These are phyloP conservation scores for Oncopeltus fasciatus DNA, from an alignment of 1,140 invertebrate species.

Conservation along the genomic window DNA sequence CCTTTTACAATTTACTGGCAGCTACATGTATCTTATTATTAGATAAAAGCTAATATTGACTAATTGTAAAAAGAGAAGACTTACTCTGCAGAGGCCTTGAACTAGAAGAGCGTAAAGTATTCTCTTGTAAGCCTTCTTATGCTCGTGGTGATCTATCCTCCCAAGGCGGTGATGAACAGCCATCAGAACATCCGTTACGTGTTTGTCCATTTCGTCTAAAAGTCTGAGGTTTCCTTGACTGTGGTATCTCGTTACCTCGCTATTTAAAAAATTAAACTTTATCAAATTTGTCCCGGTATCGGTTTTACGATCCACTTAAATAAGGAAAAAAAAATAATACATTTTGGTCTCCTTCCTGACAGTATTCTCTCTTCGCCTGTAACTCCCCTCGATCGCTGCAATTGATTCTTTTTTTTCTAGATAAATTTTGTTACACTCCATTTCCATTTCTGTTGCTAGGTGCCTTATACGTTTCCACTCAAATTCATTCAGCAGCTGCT, in stretches of 20 bases:
- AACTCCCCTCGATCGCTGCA: background rate
- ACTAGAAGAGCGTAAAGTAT: background rate
- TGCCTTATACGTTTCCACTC: background rate
- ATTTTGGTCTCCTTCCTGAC: background rate
- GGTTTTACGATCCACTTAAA: no score
- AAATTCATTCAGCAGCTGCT: background rate
- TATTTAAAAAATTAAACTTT: no score
- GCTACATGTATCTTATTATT: no score
- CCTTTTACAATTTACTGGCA: no score
- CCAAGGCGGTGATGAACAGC: background rate
- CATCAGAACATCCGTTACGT: background rate
- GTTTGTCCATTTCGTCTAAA: background rate
- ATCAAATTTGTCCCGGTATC: no score
- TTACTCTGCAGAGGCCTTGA: conserved; percentile 2
- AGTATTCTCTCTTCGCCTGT: background rate
- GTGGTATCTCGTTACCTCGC: background rate
- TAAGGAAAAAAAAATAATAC: no score
- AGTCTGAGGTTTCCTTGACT: background rate
- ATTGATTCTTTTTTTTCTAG: background rate
- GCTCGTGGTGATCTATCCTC: background rate
- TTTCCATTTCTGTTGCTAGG: background rate
- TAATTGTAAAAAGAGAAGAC: background rate
- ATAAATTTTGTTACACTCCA: background rate
- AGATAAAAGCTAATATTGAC: background rate
- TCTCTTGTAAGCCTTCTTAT: background rate